Conservation (phyloP, 2,113 vertebrate species). For the Microcebus lehilahytsara region DNA sequence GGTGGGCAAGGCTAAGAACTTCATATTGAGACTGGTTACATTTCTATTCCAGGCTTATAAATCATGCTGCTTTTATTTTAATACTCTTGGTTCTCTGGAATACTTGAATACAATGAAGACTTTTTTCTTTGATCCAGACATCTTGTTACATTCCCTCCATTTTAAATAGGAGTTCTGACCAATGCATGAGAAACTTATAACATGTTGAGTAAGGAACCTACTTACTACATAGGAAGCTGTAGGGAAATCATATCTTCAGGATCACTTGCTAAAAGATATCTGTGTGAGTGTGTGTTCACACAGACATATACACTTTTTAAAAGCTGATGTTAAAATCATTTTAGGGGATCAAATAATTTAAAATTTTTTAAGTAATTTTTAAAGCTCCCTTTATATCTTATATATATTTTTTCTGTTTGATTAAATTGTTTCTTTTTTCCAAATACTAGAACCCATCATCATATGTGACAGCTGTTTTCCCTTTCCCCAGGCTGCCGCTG, state of each 20-base stretch:
- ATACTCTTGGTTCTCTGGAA: slow-evolving; percentile 24
- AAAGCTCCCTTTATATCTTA: not conserved
- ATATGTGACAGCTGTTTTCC: not conserved
- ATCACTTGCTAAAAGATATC: not conserved
- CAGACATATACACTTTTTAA: not conserved
- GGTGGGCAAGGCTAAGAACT: slow-evolving; percentile 11
- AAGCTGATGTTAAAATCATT: not conserved
- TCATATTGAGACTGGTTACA: slow-evolving; percentile 13
- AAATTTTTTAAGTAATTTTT: not conserved
- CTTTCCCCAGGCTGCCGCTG: not conserved
- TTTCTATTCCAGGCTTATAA: slow-evolving; percentile 34
- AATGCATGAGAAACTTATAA: not conserved
- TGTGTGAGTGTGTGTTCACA: too few species aligned
- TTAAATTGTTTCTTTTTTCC: not conserved
- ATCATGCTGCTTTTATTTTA: slow-evolving; percentile 38
- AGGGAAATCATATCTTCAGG: not conserved
- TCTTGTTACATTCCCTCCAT: slow-evolving; percentile 26
- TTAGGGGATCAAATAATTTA: not conserved
- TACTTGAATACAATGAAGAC: slow-evolving; percentile 24
- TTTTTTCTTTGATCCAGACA: slow-evolving; percentile 32
- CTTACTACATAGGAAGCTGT: not conserved
- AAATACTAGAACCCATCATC: not conserved
- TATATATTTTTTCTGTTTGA: not conserved
- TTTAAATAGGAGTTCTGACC: slow-evolving; percentile 42
- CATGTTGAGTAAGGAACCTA: not conserved